Base-by-base conservation (phyloP, 2,888 invertebrate genomes). In the Noctua pronuba region DNA sequence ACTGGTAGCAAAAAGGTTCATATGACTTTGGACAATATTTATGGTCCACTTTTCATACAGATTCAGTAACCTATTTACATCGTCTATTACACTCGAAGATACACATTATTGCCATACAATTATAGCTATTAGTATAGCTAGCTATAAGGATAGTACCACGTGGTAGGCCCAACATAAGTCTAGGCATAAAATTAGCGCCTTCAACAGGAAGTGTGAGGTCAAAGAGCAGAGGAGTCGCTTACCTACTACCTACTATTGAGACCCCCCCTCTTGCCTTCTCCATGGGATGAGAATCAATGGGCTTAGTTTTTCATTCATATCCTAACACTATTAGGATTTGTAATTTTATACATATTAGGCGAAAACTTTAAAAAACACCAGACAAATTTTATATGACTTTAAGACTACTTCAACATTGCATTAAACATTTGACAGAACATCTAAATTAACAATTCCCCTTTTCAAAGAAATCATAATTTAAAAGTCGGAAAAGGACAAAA, bases 261-360 rank as follows among this genome's bases (percentile, higher is more conserved):
- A 65, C 21, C 70, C 35, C 31, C 4, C 31, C n/a, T 31, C 46
- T 77, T 28, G 1, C 16, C 35, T 60, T 31, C 49, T 44, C 24
- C 67, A 58, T 86, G 71, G 64, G 76, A 86, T 85, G 66, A 49
- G 41, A 85, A 67, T 84, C 84, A 80, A 80, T 67, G 60, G 7
- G 72, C 10, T 46, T 55, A 21, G 24, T 35, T 80, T 21, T 80
- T 80, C 85, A 80, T 81, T 85, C 62, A 81, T 71, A 41, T 46
- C 52, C 16, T 21, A 7, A 28, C 10, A 38, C 35, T 11, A 62
- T 0, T 0, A 0, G 46, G 1, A 52, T 49, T 18, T 35, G 24
- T 44, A 11, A 1, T n/a, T 10, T 11, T 28, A 60, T 58, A 18
- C 28, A 28, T 7, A 16, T 16, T 41, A 41, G 21, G 21, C 24